Evolutionary conservation across 2,797 vertebrate genomes (phyloP).

Genomic region (Eulemur coronatus): DNA sequence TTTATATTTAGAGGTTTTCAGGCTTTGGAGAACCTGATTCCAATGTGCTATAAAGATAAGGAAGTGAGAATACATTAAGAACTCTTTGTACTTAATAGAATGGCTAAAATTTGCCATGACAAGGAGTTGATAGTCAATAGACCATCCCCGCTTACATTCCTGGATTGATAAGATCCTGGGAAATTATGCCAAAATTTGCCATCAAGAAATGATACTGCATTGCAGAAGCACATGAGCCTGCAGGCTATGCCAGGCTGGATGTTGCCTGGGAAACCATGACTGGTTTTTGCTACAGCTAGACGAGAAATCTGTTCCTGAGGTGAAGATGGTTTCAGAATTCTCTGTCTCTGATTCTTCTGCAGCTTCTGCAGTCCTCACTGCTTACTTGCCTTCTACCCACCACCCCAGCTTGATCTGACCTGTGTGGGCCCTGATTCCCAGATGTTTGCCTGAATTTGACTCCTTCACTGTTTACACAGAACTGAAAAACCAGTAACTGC

Average conservation of each 20-base stretch:
- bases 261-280: conserved; percentile 59
- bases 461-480: neutral
- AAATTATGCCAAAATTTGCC: neutral
- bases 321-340: neutral
- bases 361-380: neutral
- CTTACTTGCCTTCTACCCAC: neutral
- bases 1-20: neutral
- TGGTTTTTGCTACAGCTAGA: conserved; percentile 5
- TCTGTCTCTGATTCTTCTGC: neutral
- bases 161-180: neutral
- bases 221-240: neutral
- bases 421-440: neutral
- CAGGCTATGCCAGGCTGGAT: neutral
- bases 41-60: neutral
- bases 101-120: neutral
- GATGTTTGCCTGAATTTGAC: neutral
- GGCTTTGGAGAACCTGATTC: neutral
- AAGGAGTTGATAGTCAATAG: neutral
- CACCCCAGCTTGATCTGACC: neutral
- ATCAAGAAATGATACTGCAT: neutral
- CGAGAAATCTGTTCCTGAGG: conserved; percentile 4
- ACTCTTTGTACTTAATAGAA: neutral
- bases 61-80: conserved; percentile 8
- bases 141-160: neutral
- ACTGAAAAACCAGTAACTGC: neutral